phyloP scores from a whole-genome alignment of 2,888 invertebrate species.

The Caenorhabditis drosophilae region DNA sequence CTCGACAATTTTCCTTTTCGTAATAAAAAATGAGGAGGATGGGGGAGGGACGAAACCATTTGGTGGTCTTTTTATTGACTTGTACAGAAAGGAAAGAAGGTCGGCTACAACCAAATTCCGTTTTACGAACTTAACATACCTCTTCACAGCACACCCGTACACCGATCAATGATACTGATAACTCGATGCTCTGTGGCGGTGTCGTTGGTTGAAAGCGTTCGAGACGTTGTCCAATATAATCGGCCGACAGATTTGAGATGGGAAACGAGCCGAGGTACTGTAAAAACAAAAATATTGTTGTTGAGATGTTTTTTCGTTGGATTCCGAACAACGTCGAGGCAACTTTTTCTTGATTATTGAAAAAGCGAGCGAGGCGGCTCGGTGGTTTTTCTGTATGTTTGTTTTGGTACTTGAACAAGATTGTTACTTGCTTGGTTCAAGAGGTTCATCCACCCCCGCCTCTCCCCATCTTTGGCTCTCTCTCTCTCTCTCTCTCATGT shows the following conservation, averaged over 20 bases:
- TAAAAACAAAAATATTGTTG: not conserved
- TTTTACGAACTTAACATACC: too few relatives aligned
- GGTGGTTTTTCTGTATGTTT: not conserved
- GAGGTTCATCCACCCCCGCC: slow-evolving; percentile 5
- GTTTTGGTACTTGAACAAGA: slow-evolving; percentile 15
- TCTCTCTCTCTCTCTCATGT: too few relatives aligned
- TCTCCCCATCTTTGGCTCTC: too few relatives aligned
- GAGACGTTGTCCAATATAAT: slow-evolving; percentile 31
- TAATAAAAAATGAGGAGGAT: too few relatives aligned
- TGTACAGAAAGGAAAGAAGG: too few relatives aligned
- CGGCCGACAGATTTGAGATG: slow-evolving; percentile 31
- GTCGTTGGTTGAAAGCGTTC: slow-evolving; percentile 27
- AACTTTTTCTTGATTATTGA: not conserved
- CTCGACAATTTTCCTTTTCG: too few relatives aligned
- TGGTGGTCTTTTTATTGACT: too few relatives aligned
- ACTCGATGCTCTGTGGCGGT: slow-evolving; percentile 21
- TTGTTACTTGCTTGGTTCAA: slow-evolving; percentile 23
- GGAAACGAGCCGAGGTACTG: slow-evolving; percentile 51
- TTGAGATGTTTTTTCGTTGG: too few relatives aligned
- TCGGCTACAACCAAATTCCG: too few relatives aligned
- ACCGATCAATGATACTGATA: slow-evolving; percentile 46
- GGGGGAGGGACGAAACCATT: too few relatives aligned
- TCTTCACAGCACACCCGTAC: slow-evolving; percentile 38
- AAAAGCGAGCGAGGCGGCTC: not conserved
- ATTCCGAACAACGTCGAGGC: too few relatives aligned